Evolutionary conservation across 2,113 vertebrate species (phyloP), one percentile per base, ranked within the genome.

Genomic region (Rhinogobius similis): DNA sequence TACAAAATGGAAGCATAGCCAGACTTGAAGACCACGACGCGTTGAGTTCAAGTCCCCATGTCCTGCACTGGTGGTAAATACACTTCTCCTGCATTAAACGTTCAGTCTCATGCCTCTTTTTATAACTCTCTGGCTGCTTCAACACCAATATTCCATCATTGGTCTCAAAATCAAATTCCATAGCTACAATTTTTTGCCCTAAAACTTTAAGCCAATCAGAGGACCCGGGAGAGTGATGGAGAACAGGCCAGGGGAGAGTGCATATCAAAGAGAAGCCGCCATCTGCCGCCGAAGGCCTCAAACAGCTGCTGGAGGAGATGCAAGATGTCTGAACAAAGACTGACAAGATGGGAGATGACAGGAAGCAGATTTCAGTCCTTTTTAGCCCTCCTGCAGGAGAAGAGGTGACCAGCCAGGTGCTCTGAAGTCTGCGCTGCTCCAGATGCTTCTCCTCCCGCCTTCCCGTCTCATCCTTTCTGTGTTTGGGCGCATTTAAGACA

Each of bases 281-380:
- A 97, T 98, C 96, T 98, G 96, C 94, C 93, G 90, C 86, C 74
- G 59, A 86, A 93, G 91, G 87, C 92, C 89, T 88, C 91, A 87
- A 91, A 93, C 96, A 97, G 95, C 96, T 96, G 95, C 93, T 94
- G 84, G 93, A 95, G 93, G 82, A 93, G 92, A 89, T 76, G 92
- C 95, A 95, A 96, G 95, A 96, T 95, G 95, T 95, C 94, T 94
- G 94, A 92, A 93, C 91, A 92, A 79, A 92, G 92, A 95, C 92
- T 96, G 96, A 98, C 95, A 95, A 95, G 95, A 98, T 97, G 94
- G 94, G 91, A 93, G 93, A 94, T 96, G 97, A 97, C 96, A 97
- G 94, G 92, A 95, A 98, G 94, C 96, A 97, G 95, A 95, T 97
- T 96, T 94, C 91, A 90, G 88, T 92, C 90, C 88, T 93, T 90